phyloP scores from a whole-genome alignment of 2,113 vertebrate genomes.

The Sturnus vulgaris region DNA sequence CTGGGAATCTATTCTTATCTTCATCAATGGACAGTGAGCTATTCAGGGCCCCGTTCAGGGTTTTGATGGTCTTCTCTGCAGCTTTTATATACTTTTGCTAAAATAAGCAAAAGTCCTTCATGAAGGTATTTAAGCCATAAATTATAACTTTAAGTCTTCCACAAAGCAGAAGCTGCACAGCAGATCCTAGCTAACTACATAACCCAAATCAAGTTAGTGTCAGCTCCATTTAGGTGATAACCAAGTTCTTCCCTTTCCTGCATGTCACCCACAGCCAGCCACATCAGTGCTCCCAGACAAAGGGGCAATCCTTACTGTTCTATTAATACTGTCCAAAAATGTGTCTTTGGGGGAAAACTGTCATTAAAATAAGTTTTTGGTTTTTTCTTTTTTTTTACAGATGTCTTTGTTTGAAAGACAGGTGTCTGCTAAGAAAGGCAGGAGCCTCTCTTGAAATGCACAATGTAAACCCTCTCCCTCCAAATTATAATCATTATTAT shows the following conservation, averaged over 20 bases:
- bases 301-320: not conserved
- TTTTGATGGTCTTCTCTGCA: not conserved
- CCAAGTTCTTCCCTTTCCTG: not conserved
- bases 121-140: not conserved
- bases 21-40: not conserved
- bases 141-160: not conserved
- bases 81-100: not conserved
- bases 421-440: too few relatives aligned
- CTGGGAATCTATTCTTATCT: not conserved
- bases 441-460: too few relatives aligned
- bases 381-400: not conserved
- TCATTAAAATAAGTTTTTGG: not conserved
- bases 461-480: too few relatives aligned
- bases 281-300: not conserved
- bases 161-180: not conserved
- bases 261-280: not conserved
- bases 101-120: not conserved
- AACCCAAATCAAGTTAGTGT: not conserved
- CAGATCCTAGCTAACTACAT: not conserved
- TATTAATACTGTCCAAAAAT: not conserved
- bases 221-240: not conserved
- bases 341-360: accelerated
- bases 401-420: too few relatives aligned
- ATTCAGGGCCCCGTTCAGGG: not conserved
- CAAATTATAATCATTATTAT: too few relatives aligned